A percentile compares a stretch with the other conserved stretches of the same genome.
phyloP scores from a whole-genome alignment of 2,797 vertebrate genomes.

The Cyclopterus lumpus region DNA sequence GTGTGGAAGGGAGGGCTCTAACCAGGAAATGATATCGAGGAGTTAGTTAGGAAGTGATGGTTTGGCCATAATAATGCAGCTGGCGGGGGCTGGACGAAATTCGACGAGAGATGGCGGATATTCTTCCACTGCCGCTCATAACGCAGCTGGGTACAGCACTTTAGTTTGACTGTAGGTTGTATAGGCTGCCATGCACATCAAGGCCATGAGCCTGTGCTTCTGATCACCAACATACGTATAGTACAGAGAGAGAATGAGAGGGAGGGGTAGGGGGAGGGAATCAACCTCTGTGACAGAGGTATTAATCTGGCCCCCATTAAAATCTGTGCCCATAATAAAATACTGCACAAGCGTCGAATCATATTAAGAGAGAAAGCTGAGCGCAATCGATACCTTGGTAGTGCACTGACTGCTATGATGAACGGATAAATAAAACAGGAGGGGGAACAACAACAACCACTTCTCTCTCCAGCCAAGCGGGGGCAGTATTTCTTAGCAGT shows the following conservation, averaged over 20 bases:
- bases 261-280: slow-evolving; percentile 45
- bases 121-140: slow-evolving; percentile 59
- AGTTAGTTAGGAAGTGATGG: slow-evolving; percentile 65
- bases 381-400: slow-evolving; percentile 65
- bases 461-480: slow-evolving; percentile 76
- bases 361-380: slow-evolving; percentile 73
- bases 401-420: slow-evolving; percentile 66
- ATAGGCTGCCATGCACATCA: slow-evolving; percentile 65
- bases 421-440: slow-evolving; percentile 70
- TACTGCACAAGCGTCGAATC: slow-evolving; percentile 71
- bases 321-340: slow-evolving; percentile 78
- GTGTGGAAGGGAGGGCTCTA: slow-evolving; percentile 32
- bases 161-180: slow-evolving; percentile 69
- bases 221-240: slow-evolving; percentile 55
- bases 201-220: slow-evolving; percentile 54
- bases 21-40: slow-evolving; percentile 71
- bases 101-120: slow-evolving; percentile 67
- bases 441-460: slow-evolving; percentile 40
- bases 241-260: slow-evolving; percentile 38
- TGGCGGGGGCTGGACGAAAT: slow-evolving; percentile 69
- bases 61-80: slow-evolving; percentile 76
- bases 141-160: slow-evolving; percentile 72
- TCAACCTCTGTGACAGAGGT: slow-evolving; percentile 69
- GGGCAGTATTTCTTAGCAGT: slow-evolving; percentile 78
- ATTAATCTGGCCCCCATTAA: slow-evolving; percentile 81